Evolutionary conservation across 2,797 vertebrate genomes (phyloP).

Genomic region (Apodemus agrarius): DNA sequence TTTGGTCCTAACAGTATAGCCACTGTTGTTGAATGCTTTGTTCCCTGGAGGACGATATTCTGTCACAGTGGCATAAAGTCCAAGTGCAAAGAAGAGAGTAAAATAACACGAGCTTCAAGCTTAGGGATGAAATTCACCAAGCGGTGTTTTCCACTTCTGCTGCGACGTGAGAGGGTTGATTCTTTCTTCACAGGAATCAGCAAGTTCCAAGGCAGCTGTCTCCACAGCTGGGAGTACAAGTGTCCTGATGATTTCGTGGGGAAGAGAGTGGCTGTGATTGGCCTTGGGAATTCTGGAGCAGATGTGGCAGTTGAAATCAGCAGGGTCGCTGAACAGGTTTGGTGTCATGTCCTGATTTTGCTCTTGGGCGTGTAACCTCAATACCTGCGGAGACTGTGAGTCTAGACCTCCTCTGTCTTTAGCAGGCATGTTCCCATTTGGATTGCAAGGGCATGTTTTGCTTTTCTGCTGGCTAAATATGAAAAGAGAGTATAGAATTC

Average conservation of each 20-base stretch:
- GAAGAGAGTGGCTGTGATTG: constrained; percentile 90
- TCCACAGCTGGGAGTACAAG: constrained; percentile 91
- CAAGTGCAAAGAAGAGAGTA: background rate
- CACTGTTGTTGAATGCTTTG: background rate
- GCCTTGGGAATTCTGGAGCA: constrained; percentile 90
- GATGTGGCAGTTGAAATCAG: constrained; percentile 92
- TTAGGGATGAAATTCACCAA: background rate
- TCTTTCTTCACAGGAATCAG: constrained; percentile 85
- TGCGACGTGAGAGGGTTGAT: background rate
- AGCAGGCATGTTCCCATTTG: background rate
- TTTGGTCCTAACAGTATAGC: background rate
- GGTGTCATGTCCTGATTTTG: background rate
- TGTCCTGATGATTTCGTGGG: constrained; percentile 85
- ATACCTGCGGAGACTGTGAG: background rate
- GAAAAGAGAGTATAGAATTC: background rate
- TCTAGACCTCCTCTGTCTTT: background rate
- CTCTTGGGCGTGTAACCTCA: background rate
- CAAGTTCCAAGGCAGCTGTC: constrained; percentile 86
- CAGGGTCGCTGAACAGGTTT: constrained; percentile 88
- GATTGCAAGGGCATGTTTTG: background rate
- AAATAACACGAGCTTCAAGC: background rate
- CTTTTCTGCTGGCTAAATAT: background rate
- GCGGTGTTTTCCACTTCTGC: background rate
- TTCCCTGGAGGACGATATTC: background rate
- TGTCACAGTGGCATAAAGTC: background rate